A percentile compares a stretch with the other conserved stretches of the same genome.
phyloP scores from a whole-genome alignment of 1,140 invertebrate genomes.

The Carcinoscorpius rotundicauda region DNA sequence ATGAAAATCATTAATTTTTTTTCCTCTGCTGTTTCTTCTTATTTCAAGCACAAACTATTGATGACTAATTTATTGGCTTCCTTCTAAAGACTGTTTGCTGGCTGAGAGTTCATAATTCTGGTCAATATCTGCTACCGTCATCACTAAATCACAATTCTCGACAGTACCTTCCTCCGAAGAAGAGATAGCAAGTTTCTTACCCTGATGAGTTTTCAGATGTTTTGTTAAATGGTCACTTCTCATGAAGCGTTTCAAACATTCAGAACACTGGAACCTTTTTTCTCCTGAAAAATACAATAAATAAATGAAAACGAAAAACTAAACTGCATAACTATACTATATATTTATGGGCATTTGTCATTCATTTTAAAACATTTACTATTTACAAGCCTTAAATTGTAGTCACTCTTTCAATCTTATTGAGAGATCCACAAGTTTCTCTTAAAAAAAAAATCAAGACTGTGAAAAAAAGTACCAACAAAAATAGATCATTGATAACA shows the following conservation, averaged over 20 bases:
- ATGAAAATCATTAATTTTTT: no score
- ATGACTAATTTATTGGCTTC: conserved; percentile 1
- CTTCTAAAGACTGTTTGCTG: conserved; percentile 24
- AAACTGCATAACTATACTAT: not conserved
- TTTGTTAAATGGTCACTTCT: conserved; percentile 74
- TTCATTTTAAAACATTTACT: no score
- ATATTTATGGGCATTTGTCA: no score
- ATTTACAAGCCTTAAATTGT: no score
- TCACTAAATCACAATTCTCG: conserved; percentile 40
- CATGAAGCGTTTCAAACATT: conserved; percentile 78
- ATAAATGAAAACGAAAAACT: not conserved
- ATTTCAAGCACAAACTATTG: no score
- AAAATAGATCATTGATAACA: no score
- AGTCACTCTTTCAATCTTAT: no score
- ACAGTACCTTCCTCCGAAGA: conserved; percentile 21
- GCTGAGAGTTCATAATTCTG: conserved; percentile 28
- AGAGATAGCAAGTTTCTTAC: conserved; percentile 37
- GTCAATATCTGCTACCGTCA: conserved; percentile 30
- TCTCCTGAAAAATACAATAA: conserved; percentile 43
- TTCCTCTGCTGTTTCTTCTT: no score
- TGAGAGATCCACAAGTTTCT: no score
- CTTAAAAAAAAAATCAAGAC: no score
- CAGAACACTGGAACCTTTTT: conserved; percentile 69
- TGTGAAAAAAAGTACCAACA: no score
- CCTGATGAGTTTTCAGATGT: conserved; percentile 72